These are phyloP conservation scores for Schizopygopsis pylzovi DNA, from an alignment of 2,797 vertebrate species.

Conservation along the genomic window DNA sequence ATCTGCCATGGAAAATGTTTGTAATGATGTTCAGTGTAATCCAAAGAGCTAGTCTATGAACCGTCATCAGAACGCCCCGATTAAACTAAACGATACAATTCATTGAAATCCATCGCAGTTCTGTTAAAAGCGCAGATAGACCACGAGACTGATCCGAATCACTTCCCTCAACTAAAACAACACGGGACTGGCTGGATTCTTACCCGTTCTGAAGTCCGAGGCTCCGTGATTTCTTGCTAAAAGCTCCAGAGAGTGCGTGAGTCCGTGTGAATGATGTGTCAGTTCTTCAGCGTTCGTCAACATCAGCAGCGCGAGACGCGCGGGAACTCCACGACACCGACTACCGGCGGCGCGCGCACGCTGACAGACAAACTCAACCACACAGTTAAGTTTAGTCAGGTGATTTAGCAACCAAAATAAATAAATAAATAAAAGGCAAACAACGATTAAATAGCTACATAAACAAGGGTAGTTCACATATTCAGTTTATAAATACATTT, in stretches of 20 bases:
- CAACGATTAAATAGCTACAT: not conserved
- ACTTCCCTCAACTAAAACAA: not conserved
- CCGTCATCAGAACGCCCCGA: not conserved
- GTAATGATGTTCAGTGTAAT: not conserved
- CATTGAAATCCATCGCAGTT: not conserved
- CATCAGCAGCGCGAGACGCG: slow-evolving; percentile 24
- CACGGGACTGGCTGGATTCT: not conserved
- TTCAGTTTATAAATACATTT: not conserved
- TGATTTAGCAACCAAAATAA: not conserved
- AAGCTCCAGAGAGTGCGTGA: not conserved
- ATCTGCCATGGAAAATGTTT: not conserved
- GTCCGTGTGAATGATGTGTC: slow-evolving; percentile 11
- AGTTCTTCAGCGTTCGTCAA: slow-evolving; percentile 19
- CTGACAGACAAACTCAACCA: not conserved
- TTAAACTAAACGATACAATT: not conserved
- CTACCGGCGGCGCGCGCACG: slow-evolving; percentile 5
- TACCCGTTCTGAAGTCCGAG: not conserved
- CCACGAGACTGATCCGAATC: not conserved
- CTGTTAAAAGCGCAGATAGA: not conserved
- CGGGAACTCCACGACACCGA: slow-evolving; percentile 3
- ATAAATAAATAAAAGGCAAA: not conserved
- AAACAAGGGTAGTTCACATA: not conserved
- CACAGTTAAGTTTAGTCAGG: not conserved
- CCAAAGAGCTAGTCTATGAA: not conserved
- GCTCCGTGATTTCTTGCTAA: not conserved